phyloP scores from a whole-genome alignment of 2,113 vertebrate genomes.

The Pelvicachromis taeniatus region DNA sequence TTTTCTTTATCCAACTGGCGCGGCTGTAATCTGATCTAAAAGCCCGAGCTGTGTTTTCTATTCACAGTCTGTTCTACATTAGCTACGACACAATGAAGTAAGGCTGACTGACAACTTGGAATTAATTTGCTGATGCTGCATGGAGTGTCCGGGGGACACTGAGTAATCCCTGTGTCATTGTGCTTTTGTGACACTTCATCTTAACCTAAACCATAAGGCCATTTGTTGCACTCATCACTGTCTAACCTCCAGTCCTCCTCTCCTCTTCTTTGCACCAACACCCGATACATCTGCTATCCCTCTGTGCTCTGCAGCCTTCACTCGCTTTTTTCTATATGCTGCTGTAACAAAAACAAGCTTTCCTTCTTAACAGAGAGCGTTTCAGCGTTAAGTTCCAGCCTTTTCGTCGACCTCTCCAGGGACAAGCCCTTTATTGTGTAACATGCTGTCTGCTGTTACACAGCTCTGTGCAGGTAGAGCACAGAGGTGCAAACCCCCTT shows the following conservation, averaged over 20 bases:
- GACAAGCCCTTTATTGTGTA: constrained; percentile 64
- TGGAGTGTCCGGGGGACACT: neutral
- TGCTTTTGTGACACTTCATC: constrained; percentile 44
- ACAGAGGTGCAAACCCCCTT: neutral
- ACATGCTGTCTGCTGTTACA: constrained; percentile 62
- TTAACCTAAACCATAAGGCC: constrained; percentile 41
- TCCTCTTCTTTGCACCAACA: neutral
- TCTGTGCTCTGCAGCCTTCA: constrained; percentile 36
- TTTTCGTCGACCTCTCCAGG: constrained; percentile 44
- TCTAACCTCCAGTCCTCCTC: neutral
- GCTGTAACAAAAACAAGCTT: constrained; percentile 24
- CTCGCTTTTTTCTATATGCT: constrained; percentile 28
- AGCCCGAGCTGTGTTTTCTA: neutral
- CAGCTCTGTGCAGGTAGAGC: constrained; percentile 58
- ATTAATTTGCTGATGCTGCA: neutral
- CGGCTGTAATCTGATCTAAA: neutral
- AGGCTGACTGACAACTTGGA: neutral
- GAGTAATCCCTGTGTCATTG: constrained; percentile 35
- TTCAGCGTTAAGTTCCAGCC: constrained; percentile 59
- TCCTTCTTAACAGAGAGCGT: constrained; percentile 49
- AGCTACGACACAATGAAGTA: neutral
- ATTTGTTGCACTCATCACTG: constrained; percentile 48
- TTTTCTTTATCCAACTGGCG: neutral
- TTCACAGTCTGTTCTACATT: neutral
- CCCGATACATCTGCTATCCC: neutral